A percentile compares a stretch with the other conserved stretches of the same genome.
phyloP scores from a whole-genome alignment of 2,888 invertebrate species.

The Pachycephus smyrnensis region DNA sequence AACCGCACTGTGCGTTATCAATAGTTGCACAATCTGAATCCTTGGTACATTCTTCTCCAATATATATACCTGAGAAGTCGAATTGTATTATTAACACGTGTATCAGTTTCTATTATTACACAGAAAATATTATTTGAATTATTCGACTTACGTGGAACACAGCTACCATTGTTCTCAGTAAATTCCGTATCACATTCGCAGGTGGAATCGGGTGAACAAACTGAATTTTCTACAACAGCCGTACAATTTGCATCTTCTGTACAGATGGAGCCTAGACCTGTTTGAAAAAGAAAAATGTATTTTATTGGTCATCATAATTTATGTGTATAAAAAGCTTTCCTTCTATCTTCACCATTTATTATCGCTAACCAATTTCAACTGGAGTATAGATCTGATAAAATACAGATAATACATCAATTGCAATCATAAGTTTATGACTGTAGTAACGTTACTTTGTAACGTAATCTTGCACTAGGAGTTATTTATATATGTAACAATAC shows the following conservation, averaged over 20 bases:
- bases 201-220: too few relatives aligned
- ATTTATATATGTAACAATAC: background rate
- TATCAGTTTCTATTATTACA: too few relatives aligned
- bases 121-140: too few relatives aligned
- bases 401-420: background rate
- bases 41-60: slow-evolving; percentile 31
- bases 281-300: background rate
- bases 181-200: too few relatives aligned
- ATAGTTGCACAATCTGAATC: slow-evolving; percentile 41
- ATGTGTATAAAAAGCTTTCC: background rate
- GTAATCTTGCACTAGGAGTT: background rate
- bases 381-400: background rate
- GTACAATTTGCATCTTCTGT: background rate
- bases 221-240: too few relatives aligned
- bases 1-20: slow-evolving; percentile 39
- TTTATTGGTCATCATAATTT: background rate
- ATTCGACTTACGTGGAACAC: too few relatives aligned
- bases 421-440: background rate
- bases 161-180: too few relatives aligned
- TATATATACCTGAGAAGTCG: too few relatives aligned
- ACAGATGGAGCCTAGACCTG: background rate
- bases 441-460: background rate
- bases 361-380: too few relatives aligned
- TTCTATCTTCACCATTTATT: background rate
- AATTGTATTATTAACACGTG: too few relatives aligned